Evolutionary conservation across 37 sponge, comb jelly and placozoan genomes (phyloP).

Genomic region (Aplysina aerophoba): DNA sequence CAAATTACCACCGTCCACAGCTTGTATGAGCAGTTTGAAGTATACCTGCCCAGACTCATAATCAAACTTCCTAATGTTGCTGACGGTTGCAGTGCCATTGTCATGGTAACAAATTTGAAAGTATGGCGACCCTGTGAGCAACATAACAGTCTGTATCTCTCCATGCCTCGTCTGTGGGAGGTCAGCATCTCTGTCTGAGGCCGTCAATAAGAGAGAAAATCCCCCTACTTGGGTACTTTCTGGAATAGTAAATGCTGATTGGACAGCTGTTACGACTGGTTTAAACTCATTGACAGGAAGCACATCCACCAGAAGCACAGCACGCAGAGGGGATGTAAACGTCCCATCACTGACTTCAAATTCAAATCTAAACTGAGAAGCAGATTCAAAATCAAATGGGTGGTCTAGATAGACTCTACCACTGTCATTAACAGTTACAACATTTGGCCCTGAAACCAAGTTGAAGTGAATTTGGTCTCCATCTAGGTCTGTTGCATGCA

Average conservation of each 20-base stretch:
- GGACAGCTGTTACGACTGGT: conserved; percentile 17
- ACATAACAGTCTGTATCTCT: neutral
- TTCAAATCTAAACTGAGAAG: conserved; percentile 6
- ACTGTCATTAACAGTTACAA: conserved; percentile 36
- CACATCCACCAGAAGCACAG: conserved; percentile 22
- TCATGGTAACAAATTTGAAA: conserved; percentile 8
- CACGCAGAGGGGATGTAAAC: conserved; percentile 30
- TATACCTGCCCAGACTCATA: conserved; percentile 15
- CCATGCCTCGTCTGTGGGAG: neutral
- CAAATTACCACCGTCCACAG: conserved; percentile 38
- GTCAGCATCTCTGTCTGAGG: conserved; percentile 30
- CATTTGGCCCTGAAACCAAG: conserved; percentile 14
- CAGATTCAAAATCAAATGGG: conserved; percentile 56
- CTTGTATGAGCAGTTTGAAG: conserved; percentile 12
- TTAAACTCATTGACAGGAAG: conserved; percentile 35
- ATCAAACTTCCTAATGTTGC: conserved; percentile 57
- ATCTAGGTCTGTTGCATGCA: conserved; percentile 45
- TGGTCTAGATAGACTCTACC: conserved; percentile 47
- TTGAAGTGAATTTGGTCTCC: conserved; percentile 30
- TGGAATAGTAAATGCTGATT: neutral
- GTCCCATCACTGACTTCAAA: conserved; percentile 54
- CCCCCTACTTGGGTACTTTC: conserved; percentile 6
- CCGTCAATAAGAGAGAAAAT: conserved; percentile 1
- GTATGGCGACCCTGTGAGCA: conserved; percentile 5
- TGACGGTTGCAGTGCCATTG: conserved; percentile 38